phyloP scores from a whole-genome alignment of 2,888 invertebrate genomes.

The Empis stercorea region DNA sequence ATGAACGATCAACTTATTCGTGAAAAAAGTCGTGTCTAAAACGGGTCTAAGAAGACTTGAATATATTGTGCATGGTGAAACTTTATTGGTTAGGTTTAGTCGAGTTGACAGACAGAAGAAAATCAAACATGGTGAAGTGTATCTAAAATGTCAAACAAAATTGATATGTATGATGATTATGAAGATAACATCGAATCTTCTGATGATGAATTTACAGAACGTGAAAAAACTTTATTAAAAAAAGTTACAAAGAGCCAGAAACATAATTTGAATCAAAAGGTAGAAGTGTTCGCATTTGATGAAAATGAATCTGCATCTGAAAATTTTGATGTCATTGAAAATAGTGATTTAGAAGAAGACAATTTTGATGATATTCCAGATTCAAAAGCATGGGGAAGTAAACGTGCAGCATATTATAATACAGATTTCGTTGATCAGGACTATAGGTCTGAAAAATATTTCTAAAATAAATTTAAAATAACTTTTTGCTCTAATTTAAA shows the following conservation, averaged over 20 bases:
- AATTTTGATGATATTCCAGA: slow-evolving; percentile 61
- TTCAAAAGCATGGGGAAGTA: slow-evolving; percentile 79
- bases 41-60: too few species aligned
- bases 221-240: slow-evolving; percentile 48
- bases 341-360: slow-evolving; percentile 56
- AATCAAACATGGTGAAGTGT: too few species aligned
- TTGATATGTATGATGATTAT: slow-evolving; percentile 17
- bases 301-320: slow-evolving; percentile 5
- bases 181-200: slow-evolving; percentile 51
- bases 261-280: slow-evolving; percentile 42
- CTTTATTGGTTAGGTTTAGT: too few species aligned
- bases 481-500: too few species aligned
- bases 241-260: slow-evolving; percentile 40
- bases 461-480: too few species aligned
- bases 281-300: slow-evolving; percentile 50
- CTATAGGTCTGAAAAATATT: slow-evolving; percentile 37
- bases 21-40: too few species aligned
- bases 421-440: slow-evolving; percentile 85
- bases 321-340: too few species aligned
- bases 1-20: too few species aligned
- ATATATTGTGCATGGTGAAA: too few species aligned
- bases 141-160: slow-evolving; percentile 22
- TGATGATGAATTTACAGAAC: slow-evolving; percentile 57
- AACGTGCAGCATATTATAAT: slow-evolving; percentile 64
- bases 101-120: too few species aligned